Evolutionary conservation across 1,140 invertebrate species (phyloP), one percentile per base, ranked within the genome.

Genomic region (Matsumurasca onukii): DNA sequence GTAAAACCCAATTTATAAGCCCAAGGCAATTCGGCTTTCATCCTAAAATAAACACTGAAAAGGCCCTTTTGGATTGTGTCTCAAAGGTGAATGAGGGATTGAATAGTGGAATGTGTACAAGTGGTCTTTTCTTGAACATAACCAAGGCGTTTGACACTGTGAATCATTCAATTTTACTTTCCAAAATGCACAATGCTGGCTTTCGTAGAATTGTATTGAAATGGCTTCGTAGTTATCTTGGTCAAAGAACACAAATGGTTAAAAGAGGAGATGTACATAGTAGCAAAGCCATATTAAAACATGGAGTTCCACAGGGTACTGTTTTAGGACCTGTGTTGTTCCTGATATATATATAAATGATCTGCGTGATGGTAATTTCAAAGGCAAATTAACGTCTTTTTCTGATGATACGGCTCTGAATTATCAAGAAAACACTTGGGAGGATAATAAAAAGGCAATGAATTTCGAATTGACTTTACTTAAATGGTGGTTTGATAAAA

Each of bases 121-220:
- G 3, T 20, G 49, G 49, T 9, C 24, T 51, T 17, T 51, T 51
- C n/a, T 20, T 51, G 17, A 22, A 51, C 24, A 22, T 5, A 17
- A 51, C 24, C 5, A 51, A 51, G 49, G 49, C 49, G 3, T 51
- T 51, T n/a, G 49, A 51, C 5, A 51, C 49, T 20, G 49, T 51
- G 5, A 22, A 12, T 12, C 49, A 51, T 20, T 51, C 49, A 51
- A 20, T 51, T 17, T 51, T 51, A 3, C 49, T 51, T 5, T 51
- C 49, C 24, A 51, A 51, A 51, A 51, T 51, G 49, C n/a, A 51
- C 24, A 51, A 51, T 51, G 49, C 49, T 51, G 49, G 49, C n/a
- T 5, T 51, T 20, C n/a, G 49, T 20, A 22, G 49, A 20, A 51
- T 51, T 51, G n/a, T 22, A 5, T 51, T 51, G 24, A 51, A 51